Evolutionary conservation across 2,797 vertebrate genomes (phyloP), one percentile per base, ranked within the genome.

Genomic region (Acomys russatus): DNA sequence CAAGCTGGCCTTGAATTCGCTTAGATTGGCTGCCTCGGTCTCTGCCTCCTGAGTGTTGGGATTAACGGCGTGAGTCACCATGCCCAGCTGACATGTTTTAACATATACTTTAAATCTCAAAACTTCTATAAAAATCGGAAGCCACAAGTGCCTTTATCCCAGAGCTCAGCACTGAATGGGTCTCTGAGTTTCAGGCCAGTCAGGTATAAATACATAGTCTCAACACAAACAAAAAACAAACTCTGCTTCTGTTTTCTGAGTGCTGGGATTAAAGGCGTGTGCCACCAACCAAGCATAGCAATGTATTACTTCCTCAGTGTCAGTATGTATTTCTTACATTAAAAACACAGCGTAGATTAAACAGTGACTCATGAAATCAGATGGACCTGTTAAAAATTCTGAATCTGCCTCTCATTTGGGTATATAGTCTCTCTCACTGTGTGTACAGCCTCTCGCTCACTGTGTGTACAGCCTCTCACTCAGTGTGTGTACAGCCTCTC

Each of bases 291-390:
- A 33, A 33, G 63, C 3, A 49, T 49, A 84, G 28, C 38, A 76
- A 22, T 74, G 49, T 33, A 22, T 76, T 30, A 88, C 23, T 30
- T 66, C 56, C 35, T 71, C 7, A 9, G 10, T 38, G 56, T 88
- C 78, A 92, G 35, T 33, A 38, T 89, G 80, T 94, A 61, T 90
- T 96, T 97, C 28, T 71, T 94, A 89, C 33, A 6, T 92, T 66
- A 49, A 89, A 44, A 84, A 91, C 61, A 54, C 9, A 70, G 2
- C 66, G 84, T 90, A 61, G 10, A 64, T 82, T 88, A 33, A 95
- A 94, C 17, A 56, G 49, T 78, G 76, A 23, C 59, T 91, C 64
- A 61, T 79, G 12, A 61, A 89, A 83, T 92, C n/a, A 74, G 17
- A 66, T 59, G 25, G 64, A 90, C 5, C 44, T 79, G 10, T n/a